Base-by-base conservation (phyloP, 2,113 vertebrate genomes). In the Hipposideros armiger region DNA sequence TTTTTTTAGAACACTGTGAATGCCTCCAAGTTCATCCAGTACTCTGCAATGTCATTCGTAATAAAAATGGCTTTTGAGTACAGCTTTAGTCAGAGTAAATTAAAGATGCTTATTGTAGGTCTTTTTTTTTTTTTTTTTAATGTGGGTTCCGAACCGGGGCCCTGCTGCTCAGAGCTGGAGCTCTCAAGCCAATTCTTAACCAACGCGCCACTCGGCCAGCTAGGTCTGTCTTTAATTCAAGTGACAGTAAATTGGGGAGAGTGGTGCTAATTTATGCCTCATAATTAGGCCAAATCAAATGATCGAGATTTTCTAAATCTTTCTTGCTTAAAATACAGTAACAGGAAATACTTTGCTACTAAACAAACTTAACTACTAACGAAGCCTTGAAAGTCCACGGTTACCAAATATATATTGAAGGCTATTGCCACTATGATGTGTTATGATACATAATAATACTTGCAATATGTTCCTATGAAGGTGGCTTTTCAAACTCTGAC, bases 241-340 rank as follows among this genome's bases (percentile, higher is more conserved):
- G 16, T 52, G 67, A 56, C 16, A 42, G 30, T 47, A 28, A 60
- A 76, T 87, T 76, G 32, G 50, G 26, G 16, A 72, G 42, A 17
- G 5, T 7, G 17, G 16, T 67, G 22, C 56, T 90, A 28, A 87
- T 58, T 78, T 66, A 16, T 50, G 32, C 36, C 89, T 94, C 15
- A n/a, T 62, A 73, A 92, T 67, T 85, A 86, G 60, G 17, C 76
- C 58, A 90, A 87, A 72, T 86, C 30, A 64, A 90, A 86, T 17
- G 11, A 28, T n/a, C 64, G 47, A 24, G 24, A 54, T 64, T 86
- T 91, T 89, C 86, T 88, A 40, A 72, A 76, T 91, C 56, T 54
- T 74, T 91, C 62, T 54, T 74, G 17, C 52, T 78, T 81, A 90
- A 92, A 70, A 62, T 47, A 52, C 56, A 19, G 11, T 58, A 70